Evolutionary conservation across 2,797 vertebrate genomes (phyloP).

Genomic region (Pantherophis vulpinus): DNA sequence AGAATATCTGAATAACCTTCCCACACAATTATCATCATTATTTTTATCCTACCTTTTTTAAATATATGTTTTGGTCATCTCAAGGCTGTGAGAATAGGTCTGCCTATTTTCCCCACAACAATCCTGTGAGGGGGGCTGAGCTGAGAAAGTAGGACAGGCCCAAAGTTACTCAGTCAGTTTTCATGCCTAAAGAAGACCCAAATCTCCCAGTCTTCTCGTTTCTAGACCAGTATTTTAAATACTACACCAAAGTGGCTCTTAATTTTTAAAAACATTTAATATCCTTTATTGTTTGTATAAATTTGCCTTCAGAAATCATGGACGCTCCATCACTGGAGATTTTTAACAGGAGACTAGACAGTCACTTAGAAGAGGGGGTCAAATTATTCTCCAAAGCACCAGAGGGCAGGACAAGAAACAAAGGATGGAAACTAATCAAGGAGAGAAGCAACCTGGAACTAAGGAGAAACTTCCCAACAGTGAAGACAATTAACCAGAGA

Average conservation of each 20-base stretch:
- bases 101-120: not conserved
- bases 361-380: too few relatives aligned
- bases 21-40: not conserved
- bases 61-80: not conserved
- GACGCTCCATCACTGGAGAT: too few relatives aligned
- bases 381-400: too few relatives aligned
- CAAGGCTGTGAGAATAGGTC: not conserved
- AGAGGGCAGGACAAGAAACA: too few relatives aligned
- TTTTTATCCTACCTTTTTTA: not conserved
- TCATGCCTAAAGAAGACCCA: not conserved
- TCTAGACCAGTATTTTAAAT: not conserved
- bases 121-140: not conserved
- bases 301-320: too few relatives aligned
- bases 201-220: not conserved
- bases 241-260: not conserved
- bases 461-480: too few relatives aligned
- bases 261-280: not conserved
- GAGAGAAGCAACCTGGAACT: too few relatives aligned
- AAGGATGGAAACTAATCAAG: too few relatives aligned
- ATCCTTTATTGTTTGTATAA: not conserved
- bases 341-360: too few relatives aligned
- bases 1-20: not conserved
- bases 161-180: not conserved
- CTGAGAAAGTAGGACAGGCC: not conserved
- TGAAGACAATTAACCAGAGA: too few relatives aligned